Percentiles rank a stretch among this genome's conserved stretches.
Conservation (phyloP, 1,140 invertebrate species). For the Drosophila ohnishii region DNA sequence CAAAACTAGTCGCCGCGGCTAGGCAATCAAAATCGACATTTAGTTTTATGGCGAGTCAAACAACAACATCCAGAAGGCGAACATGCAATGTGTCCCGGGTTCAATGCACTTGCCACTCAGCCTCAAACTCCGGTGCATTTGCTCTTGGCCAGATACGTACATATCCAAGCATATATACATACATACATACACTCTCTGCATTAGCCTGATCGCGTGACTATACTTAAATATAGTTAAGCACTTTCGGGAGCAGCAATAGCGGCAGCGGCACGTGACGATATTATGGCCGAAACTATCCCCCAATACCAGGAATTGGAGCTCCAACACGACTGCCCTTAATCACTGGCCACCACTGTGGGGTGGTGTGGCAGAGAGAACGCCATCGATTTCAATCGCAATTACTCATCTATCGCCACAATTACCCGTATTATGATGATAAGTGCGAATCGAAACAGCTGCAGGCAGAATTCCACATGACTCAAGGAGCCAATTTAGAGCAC, state of each 20-base stretch:
- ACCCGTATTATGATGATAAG: conserved; percentile 39
- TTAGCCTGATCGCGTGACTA: conserved; percentile 43
- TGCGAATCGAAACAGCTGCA: conserved; percentile 40
- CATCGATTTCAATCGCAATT: conserved; percentile 41
- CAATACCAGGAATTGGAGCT: conserved; percentile 26
- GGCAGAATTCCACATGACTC: conserved; percentile 28
- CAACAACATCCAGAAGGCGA: conserved; percentile 31
- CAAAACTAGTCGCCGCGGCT: conserved; percentile 39
- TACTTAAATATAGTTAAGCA: conserved; percentile 44
- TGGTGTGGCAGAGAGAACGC: not conserved
- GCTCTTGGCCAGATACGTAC: conserved; percentile 33
- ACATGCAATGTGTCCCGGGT: conserved; percentile 48
- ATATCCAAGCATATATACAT: not conserved
- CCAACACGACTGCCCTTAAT: conserved; percentile 34
- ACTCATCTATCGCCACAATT: conserved; percentile 46
- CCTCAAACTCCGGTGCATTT: conserved; percentile 41
- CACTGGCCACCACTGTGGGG: conserved; percentile 40
- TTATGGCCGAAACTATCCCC: conserved; percentile 40
- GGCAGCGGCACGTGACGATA: conserved; percentile 42
- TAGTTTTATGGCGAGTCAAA: conserved; percentile 48
- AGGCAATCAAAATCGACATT: conserved; percentile 56
- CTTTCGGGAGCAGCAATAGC: conserved; percentile 16
- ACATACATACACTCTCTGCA: conserved; percentile 2
- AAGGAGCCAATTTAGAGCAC: conserved; percentile 27
- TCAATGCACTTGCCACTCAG: conserved; percentile 52